Conservation (phyloP, 2,888 invertebrate genomes). For the Lasius platythorax region DNA sequence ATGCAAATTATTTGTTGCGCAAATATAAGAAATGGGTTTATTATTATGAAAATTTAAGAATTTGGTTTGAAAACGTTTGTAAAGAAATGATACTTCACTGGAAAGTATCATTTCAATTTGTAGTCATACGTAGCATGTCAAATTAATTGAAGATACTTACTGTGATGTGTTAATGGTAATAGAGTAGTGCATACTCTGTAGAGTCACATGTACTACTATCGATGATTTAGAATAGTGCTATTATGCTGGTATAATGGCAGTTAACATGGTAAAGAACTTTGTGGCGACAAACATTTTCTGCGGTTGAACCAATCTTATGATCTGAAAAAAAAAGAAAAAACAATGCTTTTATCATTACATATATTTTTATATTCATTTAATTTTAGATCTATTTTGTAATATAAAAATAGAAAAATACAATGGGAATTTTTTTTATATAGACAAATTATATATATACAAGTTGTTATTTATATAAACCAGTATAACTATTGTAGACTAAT, state of each 20-base stretch:
- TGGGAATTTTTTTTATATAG: slow-evolving; percentile 1
- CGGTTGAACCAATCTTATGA: slow-evolving; percentile 8
- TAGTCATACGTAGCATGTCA: background rate
- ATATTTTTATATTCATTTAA: slow-evolving; percentile 38
- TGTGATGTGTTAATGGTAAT: slow-evolving; percentile 10
- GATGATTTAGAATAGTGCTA: slow-evolving; percentile 5
- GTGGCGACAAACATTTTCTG: background rate
- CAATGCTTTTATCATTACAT: background rate
- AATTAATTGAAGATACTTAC: slow-evolving; percentile 18
- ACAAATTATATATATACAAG: background rate
- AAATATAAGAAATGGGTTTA: slow-evolving; percentile 1
- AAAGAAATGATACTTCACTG: background rate
- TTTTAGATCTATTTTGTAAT: slow-evolving; percentile 21
- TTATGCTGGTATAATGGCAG: background rate
- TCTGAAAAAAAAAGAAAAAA: slow-evolving; percentile 37
- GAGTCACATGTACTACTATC: background rate
- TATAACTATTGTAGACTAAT: background rate
- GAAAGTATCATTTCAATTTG: background rate
- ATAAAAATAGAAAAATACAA: slow-evolving; percentile 17
- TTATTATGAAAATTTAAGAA: background rate
- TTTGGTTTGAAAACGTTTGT: background rate
- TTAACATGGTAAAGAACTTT: slow-evolving; percentile 11
- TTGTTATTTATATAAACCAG: background rate
- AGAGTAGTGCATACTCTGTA: background rate
- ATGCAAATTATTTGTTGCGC: background rate